A percentile compares a stretch with the other conserved stretches of the same genome.
Conservation (phyloP, 2,113 vertebrate species). For the Polyodon spathula region DNA sequence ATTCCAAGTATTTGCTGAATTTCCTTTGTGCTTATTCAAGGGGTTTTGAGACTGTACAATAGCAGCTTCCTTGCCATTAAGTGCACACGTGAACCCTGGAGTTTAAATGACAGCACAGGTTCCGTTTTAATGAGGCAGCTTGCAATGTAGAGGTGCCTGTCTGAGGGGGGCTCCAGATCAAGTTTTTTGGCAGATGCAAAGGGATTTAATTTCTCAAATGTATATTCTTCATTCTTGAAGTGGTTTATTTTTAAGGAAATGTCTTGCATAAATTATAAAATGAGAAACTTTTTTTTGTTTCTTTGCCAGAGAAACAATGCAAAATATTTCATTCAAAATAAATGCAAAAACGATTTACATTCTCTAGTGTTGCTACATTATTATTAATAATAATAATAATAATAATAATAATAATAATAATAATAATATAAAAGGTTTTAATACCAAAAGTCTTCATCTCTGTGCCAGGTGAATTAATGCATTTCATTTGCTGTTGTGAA, state of each 20-base stretch:
- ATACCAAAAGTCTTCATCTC: slow-evolving; percentile 4
- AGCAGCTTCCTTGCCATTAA: slow-evolving; percentile 24
- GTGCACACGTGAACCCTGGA: neutral
- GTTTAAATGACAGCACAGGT: slow-evolving; percentile 7
- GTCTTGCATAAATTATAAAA: too few relatives aligned
- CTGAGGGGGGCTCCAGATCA: slow-evolving; percentile 25
- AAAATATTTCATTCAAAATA: too few relatives aligned
- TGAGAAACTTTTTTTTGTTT: too few relatives aligned
- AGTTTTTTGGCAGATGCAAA: neutral
- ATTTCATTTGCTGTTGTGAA: slow-evolving; percentile 5
- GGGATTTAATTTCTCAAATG: slow-evolving; percentile 21
- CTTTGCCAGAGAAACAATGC: too few relatives aligned
- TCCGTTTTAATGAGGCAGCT: slow-evolving; percentile 22
- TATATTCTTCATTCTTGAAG: slow-evolving; percentile 9
- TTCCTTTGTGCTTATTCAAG: slow-evolving; percentile 15
- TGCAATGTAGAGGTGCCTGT: slow-evolving; percentile 46
- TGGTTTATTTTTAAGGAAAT: too few relatives aligned
- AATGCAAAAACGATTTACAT: too few relatives aligned
- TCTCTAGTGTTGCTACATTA: too few relatives aligned
- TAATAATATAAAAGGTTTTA: too few relatives aligned
- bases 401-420: too few relatives aligned
- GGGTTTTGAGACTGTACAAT: slow-evolving; percentile 12
- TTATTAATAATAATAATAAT: too few relatives aligned
- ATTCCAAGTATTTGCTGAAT: slow-evolving; percentile 7
- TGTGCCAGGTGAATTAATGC: slow-evolving; percentile 1